Evolutionary conservation across 2,888 invertebrate genomes (phyloP), one percentile per base, ranked within the genome.

Genomic region (Drosophila demipolita): DNA sequence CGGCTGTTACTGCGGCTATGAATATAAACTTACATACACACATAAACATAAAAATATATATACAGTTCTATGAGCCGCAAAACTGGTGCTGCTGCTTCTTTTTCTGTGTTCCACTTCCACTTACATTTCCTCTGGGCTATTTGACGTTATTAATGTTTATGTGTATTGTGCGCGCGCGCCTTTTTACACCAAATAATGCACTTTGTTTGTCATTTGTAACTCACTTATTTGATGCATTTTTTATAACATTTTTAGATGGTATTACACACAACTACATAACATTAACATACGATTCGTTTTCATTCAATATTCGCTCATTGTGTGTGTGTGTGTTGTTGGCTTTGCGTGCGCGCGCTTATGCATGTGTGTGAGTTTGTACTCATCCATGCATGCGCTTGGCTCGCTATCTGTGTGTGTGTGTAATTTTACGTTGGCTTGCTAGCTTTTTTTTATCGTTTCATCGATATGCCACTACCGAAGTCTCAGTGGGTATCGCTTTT

Each of bases 101-200:
- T 45, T 45, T 2, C 26, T 29, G 12, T 26, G 36, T 26, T 81
- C 76, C 77, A 85, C 63, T 75, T 85, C 72, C 76, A 84, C 62
- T 64, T 42, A 55, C 36, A 85, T 59, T 75, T 82, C 72, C 76
- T 81, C 64, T 66, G n/a, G 67, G 65, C 70, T 66, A 77, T 78
- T 75, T 83, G 69, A 73, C 81, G 65, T 65, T 53, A 58, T 67
- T 66, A 45, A 15, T 70, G 50, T 75, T 61, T 77, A 64, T 63
- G 52, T 49, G 52, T 38, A 29, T 72, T 66, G 55, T 78, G 78
- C 73, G 78, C 81, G 78, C 73, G 78, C 82, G 83, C 87, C 75
- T 73, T 85, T 86, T 85, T 75, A 59, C 58, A 66, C 73, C 15
- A 67, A 74, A 71, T 87, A 74, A 73, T 87, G 89, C 89, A 90